Evolutionary conservation across 2,888 invertebrate genomes (phyloP), one percentile per base, ranked within the genome.

Genomic region (Drosophila mettleri): DNA sequence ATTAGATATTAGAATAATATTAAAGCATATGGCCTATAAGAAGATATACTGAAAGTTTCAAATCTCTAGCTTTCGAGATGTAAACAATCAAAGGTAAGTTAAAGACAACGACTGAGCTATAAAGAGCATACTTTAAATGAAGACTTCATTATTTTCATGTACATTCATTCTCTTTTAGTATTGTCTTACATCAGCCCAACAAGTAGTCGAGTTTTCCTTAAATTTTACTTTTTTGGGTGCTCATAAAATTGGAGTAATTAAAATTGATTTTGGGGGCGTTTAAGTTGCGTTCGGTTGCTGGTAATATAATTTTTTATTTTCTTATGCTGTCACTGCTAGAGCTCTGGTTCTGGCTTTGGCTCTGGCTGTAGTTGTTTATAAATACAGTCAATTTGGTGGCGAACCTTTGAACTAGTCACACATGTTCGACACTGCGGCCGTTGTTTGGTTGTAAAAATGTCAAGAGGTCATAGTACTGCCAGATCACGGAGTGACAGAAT

Each of bases 361-460:
- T n/a, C n/a, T n/a, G n/a, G n/a, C n/a, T n/a, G n/a, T n/a, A n/a
- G n/a, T n/a, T 85, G 80, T 86, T 86, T 86, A 87, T 85, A 80
- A 87, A 87, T 87, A 79, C 77, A 83, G 87, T 85, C 86, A 87
- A 86, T 86, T 86, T 83, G 78, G 72, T 78, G 86, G 85, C 86
- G 43, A 85, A 79, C 86, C 85, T 74, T 85, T 83, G 86, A 86
- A 87, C 87, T 78, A 60, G 80, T 74, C 85, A 79, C 87, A 86
- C 79, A 79, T 87, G 87, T 85, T 78, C 74, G 53, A 38, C 58
- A 74, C 39, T 41, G 58, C 41, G 36, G 52, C 41, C 31, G 49
- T 38, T 49, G 49, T 48, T 43, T 58, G 59, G 70, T 48, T 69
- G 67, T 69, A 69, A 71, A 78, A 73, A 81, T 79, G 79, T 77